Conservation (phyloP, 2,888 invertebrate species). For the Lottia gigantea region DNA sequence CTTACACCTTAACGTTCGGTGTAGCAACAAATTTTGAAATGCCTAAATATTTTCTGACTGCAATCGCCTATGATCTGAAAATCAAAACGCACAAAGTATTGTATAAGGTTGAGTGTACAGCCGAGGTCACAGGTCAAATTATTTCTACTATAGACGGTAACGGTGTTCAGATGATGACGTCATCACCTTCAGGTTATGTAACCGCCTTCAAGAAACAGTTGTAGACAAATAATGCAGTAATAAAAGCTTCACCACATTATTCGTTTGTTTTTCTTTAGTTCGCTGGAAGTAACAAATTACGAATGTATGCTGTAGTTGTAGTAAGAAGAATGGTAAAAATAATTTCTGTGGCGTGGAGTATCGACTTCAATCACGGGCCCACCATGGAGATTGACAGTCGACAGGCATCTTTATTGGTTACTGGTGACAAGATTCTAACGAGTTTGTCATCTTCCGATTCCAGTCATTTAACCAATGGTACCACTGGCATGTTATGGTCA, state of each 20-base stretch:
- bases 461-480: background rate
- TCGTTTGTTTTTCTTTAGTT: slow-evolving; percentile 1
- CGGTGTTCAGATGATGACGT: too few relatives aligned
- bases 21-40: background rate
- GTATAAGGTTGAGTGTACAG: too few relatives aligned
- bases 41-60: too few relatives aligned
- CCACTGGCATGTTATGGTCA: slow-evolving; percentile 2
- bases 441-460: background rate
- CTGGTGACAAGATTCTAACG: background rate
- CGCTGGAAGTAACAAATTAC: background rate
- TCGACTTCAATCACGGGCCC: background rate
- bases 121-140: too few relatives aligned
- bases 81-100: too few relatives aligned
- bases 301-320: slow-evolving; percentile 1
- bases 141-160: too few relatives aligned
- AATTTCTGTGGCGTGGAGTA: background rate
- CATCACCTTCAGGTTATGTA: too few relatives aligned
- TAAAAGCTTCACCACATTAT: too few relatives aligned
- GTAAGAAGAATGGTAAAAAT: background rate
- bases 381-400: background rate
- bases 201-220: too few relatives aligned
- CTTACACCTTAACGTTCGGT: background rate
- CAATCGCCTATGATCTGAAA: too few relatives aligned
- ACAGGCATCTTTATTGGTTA: background rate
- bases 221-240: too few relatives aligned